Evolutionary conservation across 1,140 invertebrate genomes (phyloP).

Genomic region (Ostrea edulis): DNA sequence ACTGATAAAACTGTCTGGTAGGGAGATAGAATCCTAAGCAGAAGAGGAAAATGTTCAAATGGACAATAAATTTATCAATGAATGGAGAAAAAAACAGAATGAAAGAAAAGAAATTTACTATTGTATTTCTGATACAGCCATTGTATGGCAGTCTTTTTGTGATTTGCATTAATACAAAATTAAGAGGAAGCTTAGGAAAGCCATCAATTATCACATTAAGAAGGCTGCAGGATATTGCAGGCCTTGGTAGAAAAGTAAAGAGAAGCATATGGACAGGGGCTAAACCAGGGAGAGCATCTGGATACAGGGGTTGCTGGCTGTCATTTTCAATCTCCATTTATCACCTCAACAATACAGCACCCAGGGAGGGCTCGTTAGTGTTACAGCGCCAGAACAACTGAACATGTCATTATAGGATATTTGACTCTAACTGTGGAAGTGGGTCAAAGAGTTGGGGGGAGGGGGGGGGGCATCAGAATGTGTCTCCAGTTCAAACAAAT

Average conservation of each 20-base stretch:
- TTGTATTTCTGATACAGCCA: no score
- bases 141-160: no score
- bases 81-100: no score
- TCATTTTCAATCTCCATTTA: not conserved
- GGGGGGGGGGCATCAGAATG: no score
- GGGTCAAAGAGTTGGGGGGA: no score
- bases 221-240: not conserved
- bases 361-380: not conserved
- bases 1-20: not conserved
- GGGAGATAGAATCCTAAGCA: not conserved
- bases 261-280: conserved; percentile 1
- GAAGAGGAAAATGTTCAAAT: no score
- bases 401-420: not conserved
- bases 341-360: not conserved
- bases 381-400: not conserved
- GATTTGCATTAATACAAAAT: no score
- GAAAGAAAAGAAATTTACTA: no score
- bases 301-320: not conserved
- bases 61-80: no score
- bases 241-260: not conserved
- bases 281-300: conserved; percentile 5
- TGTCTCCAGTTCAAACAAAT: no score
- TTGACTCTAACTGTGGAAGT: no score
- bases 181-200: not conserved
- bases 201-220: not conserved